Base-by-base conservation (phyloP, 2,888 invertebrate species). In the Sminthurides aquaticus region DNA sequence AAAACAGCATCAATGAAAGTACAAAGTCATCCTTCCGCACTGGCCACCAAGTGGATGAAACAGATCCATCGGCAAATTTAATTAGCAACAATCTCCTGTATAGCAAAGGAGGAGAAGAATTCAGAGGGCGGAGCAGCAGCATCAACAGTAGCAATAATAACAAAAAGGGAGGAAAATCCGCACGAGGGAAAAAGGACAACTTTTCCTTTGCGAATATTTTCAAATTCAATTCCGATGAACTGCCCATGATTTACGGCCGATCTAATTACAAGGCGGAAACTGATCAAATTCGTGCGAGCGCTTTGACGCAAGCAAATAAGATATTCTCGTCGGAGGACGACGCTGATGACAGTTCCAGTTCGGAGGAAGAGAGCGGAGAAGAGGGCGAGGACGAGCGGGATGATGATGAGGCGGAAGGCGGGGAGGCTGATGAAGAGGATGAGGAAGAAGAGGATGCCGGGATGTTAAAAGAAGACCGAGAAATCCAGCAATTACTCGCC, bases 11-110 rank as follows among this genome's bases (percentile, higher is more conserved):
- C 22, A 52, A 52, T 52, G 11, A 52, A 5, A 52, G n/a, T 52
- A 22, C 5, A 55, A 55, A 5, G 5, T 24, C 55, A 20, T 22
- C 24, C 25, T n/a, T n/a, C 22, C 49, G 60, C 65, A 43, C 61
- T 57, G 64, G 65, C 57, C 56, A 49, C 57, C 52, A 62, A 62
- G 63, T 60, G 55, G 57, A 55, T 58, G 24, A 66, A 63, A 25
- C 54, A 59, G 52, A 62, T 61, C 34, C 49, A 57, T 27, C 64
- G 57, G 20, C 55, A 49, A 48, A 62, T 27, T 15, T 28, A 26
- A 34, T 34, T 34, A 34, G 43, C 43, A 34, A 27, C 11, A 57
- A 57, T 27, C 20, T 11, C 26, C 26, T 57, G 20, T 2, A 55
- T 55, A 55, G 55, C 27, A 27, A 25, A 49, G 18, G 52, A 64